Conservation (phyloP, 2,797 vertebrate genomes). For the Pangasius larnaudii region DNA sequence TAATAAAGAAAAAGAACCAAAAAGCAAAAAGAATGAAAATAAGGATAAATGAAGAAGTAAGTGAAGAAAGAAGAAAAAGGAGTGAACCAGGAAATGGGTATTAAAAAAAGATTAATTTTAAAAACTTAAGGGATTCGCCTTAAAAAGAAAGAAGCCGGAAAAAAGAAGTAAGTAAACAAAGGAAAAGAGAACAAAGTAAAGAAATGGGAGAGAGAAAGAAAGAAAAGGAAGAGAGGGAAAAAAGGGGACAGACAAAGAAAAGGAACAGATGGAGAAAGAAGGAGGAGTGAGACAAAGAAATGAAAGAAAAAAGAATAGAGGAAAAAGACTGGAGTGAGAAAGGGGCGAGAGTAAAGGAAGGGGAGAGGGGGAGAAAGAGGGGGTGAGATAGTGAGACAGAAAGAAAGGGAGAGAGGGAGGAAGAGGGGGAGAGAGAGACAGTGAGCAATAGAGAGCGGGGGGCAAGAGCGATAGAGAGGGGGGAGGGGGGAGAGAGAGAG, state of each 20-base stretch:
- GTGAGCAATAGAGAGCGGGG: too few relatives aligned
- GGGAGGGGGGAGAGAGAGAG: neutral
- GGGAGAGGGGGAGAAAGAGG: too few relatives aligned
- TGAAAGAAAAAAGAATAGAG: neutral
- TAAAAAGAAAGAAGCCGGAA: neutral
- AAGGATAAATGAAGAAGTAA: neutral
- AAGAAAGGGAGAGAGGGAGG: too few relatives aligned
- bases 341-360: neutral
- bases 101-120: neutral
- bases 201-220: neutral
- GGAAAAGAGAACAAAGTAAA: constrained; percentile 24
- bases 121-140: neutral
- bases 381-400: too few relatives aligned
- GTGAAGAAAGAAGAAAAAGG: neutral
- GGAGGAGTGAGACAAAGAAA: neutral
- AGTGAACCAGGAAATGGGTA: neutral
- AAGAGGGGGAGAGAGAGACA: too few relatives aligned
- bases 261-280: constrained; percentile 25
- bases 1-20: neutral
- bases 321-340: neutral
- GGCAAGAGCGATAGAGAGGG: too few relatives aligned
- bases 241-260: neutral
- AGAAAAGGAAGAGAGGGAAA: neutral
- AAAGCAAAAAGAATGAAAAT: neutral
- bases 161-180: neutral